Conservation (phyloP, 2,113 vertebrate species). For the Seriola dumerili region DNA sequence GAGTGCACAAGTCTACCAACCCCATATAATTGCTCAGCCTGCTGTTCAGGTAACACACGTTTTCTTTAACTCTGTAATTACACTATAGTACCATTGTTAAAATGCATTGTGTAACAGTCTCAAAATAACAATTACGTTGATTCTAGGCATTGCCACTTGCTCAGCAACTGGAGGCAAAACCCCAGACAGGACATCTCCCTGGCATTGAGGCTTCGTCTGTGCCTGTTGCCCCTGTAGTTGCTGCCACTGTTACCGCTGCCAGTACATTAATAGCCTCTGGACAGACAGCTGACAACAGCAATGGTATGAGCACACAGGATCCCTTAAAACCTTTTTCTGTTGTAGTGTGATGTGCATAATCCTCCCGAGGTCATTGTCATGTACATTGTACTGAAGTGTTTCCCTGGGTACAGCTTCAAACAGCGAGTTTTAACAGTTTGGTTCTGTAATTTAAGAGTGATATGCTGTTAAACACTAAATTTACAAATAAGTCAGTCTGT, state of each 20-base stretch:
- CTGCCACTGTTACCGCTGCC: slow-evolving; percentile 50
- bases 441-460: background rate
- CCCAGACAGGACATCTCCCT: slow-evolving; percentile 52
- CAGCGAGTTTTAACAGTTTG: background rate
- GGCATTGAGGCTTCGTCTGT: slow-evolving; percentile 42
- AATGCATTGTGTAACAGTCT: background rate
- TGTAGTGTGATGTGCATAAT: background rate
- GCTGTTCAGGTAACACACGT: slow-evolving; percentile 87
- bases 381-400: background rate
- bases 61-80: background rate
- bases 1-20: slow-evolving; percentile 93
- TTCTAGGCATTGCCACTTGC: slow-evolving; percentile 69
- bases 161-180: slow-evolving; percentile 69
- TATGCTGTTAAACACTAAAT: no score
- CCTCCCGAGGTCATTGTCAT: slow-evolving; percentile 2
- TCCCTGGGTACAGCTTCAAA: background rate
- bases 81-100: background rate
- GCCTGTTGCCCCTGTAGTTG: slow-evolving; percentile 41
- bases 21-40: slow-evolving; percentile 86
- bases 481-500: no score
- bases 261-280: slow-evolving; percentile 48
- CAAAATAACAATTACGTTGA: background rate
- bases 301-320: slow-evolving; percentile 53
- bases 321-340: background rate
- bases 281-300: slow-evolving; percentile 30